These are phyloP conservation scores for Plagodis dolabraria DNA, from an alignment of 2,888 invertebrate genomes.

Conservation along the genomic window DNA sequence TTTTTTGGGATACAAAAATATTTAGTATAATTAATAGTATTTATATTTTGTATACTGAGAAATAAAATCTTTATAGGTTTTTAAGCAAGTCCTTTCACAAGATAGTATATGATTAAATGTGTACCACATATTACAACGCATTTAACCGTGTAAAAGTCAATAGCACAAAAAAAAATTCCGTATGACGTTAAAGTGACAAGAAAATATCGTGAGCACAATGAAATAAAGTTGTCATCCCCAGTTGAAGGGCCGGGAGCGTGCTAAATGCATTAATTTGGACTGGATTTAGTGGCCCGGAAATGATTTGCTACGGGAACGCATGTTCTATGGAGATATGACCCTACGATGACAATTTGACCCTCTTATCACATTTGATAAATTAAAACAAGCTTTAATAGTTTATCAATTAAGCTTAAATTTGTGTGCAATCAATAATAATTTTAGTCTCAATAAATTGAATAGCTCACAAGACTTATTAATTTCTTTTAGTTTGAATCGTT, in stretches of 20 bases:
- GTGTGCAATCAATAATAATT: conserved; percentile 34
- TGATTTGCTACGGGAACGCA: conserved; percentile 85
- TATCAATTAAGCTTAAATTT: conserved; percentile 39
- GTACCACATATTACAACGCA: conserved; percentile 16
- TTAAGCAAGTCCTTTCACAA: too few species aligned
- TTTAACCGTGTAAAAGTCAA: conserved; percentile 34
- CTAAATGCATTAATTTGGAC: conserved; percentile 85
- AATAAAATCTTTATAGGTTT: too few species aligned
- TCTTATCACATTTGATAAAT: conserved; percentile 58
- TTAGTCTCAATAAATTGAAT: conserved; percentile 53
- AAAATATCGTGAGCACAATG: conserved; percentile 80
- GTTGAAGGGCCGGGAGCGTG: conserved; percentile 77
- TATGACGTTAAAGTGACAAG: conserved; percentile 75
- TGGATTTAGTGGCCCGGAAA: conserved; percentile 84
- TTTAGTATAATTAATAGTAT: too few species aligned
- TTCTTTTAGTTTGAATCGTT: too few species aligned
- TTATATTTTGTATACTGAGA: too few species aligned
- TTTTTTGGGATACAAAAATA: too few species aligned
- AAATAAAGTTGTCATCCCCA: conserved; percentile 85
- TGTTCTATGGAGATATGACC: conserved; percentile 75
- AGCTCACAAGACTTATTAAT: conserved; percentile 63
- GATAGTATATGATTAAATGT: too few species aligned
- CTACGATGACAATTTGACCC: conserved; percentile 69
- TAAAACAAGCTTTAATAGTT: conserved; percentile 58
- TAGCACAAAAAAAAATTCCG: conserved; percentile 38